Conservation (phyloP, 1,140 invertebrate genomes). For the Nilaparvata lugens region DNA sequence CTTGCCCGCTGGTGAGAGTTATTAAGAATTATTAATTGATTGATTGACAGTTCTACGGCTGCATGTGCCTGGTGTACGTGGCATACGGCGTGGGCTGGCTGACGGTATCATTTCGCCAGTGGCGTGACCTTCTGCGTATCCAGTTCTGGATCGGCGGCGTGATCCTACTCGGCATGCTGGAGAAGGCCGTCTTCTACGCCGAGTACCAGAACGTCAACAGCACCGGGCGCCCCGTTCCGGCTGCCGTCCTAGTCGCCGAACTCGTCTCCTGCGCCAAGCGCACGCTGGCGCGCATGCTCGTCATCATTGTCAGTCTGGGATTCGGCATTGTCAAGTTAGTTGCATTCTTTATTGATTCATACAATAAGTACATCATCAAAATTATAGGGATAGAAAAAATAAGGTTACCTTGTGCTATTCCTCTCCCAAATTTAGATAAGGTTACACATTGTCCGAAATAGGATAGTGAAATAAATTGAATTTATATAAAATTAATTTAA, state of each 20-base stretch:
- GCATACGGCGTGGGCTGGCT: constrained; percentile 77
- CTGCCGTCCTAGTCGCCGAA: constrained; percentile 71
- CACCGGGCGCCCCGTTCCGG: constrained; percentile 51
- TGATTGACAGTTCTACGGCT: constrained; percentile 84
- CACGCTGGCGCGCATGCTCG: constrained; percentile 81
- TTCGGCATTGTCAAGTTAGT: constrained; percentile 92
- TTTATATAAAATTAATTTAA: no score
- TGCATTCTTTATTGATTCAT: no score
- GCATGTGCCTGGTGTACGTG: constrained; percentile 82
- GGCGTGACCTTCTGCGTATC: constrained; percentile 83
- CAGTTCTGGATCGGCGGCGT: constrained; percentile 94
- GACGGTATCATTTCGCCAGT: constrained; percentile 70
- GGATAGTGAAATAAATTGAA: background rate
- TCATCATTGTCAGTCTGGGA: constrained; percentile 87
- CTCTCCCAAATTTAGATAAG: no score
- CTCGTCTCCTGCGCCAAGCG: constrained; percentile 81
- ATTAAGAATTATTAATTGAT: no score
- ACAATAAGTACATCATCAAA: no score
- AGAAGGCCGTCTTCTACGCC: constrained; percentile 81
- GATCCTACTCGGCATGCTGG: constrained; percentile 75
- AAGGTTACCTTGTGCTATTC: no score
- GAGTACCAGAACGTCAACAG: constrained; percentile 74
- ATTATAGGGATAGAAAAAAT: no score
- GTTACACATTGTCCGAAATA: no score
- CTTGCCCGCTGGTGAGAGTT: no score